Evolutionary conservation across 2,797 vertebrate species (phyloP).

Genomic region (Meriones psammophilus): DNA sequence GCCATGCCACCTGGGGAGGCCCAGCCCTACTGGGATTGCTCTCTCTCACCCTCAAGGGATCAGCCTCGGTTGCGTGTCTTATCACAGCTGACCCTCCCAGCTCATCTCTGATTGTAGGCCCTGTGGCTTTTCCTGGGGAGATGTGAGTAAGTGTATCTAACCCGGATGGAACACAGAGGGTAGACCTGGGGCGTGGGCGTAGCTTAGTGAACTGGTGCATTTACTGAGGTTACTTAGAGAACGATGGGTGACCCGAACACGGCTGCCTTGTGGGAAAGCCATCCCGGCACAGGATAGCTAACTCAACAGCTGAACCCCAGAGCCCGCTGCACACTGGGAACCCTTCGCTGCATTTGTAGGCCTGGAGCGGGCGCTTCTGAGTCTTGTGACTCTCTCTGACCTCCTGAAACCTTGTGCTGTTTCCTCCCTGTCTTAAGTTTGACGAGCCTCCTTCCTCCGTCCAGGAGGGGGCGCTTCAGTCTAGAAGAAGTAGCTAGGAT

Average conservation of each 20-base stretch:
- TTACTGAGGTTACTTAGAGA: too few relatives aligned
- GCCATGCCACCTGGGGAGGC: background rate
- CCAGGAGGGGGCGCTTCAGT: background rate
- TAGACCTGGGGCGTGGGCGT: background rate
- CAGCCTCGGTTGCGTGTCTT: background rate
- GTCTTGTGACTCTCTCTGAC: background rate
- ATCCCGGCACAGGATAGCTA: background rate
- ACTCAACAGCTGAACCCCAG: background rate
- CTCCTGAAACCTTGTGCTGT: background rate
- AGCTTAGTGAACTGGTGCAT: background rate
- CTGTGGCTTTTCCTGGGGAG: background rate
- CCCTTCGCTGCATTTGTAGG: background rate
- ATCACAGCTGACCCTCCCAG: background rate
- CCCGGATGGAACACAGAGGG: background rate
- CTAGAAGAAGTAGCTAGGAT: background rate
- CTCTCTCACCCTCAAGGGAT: background rate
- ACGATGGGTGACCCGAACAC: too few relatives aligned
- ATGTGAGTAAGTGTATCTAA: background rate
- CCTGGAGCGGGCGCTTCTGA: background rate
- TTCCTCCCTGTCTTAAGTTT: background rate
- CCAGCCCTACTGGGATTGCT: too few relatives aligned
- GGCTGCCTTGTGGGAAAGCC: background rate
- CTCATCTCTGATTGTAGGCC: background rate
- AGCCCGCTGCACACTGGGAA: background rate
- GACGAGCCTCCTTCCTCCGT: background rate